These are phyloP conservation scores for Andricus grossulariae DNA, from an alignment of 1,140 invertebrate genomes.

Conservation along the genomic window DNA sequence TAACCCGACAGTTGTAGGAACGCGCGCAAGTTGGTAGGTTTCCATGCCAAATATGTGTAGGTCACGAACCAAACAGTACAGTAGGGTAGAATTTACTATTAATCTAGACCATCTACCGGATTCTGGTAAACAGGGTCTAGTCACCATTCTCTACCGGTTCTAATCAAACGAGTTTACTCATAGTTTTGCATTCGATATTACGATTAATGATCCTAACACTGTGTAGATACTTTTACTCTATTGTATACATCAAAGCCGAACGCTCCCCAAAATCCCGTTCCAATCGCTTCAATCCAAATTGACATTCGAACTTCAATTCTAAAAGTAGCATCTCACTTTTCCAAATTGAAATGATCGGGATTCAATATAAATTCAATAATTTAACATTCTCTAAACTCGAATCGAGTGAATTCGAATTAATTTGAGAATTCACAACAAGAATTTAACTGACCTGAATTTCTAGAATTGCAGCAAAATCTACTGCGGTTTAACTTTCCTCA, in stretches of 20 bases:
- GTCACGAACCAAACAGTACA: slow-evolving; percentile 62
- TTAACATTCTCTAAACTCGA: too few relatives aligned
- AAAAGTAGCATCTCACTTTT: slow-evolving; percentile 3
- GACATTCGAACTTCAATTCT: slow-evolving; percentile 37
- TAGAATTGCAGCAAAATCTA: too few relatives aligned
- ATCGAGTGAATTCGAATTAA: too few relatives aligned
- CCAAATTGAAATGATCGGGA: neutral
- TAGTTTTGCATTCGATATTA: slow-evolving; percentile 45
- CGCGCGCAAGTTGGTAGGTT: slow-evolving; percentile 66
- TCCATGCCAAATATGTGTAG: slow-evolving; percentile 73
- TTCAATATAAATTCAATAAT: neutral
- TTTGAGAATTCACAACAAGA: too few relatives aligned
- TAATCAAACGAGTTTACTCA: slow-evolving; percentile 38
- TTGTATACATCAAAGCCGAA: neutral
- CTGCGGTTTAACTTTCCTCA: too few relatives aligned
- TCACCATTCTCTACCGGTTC: slow-evolving; percentile 55
- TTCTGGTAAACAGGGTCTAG: slow-evolving; percentile 64
- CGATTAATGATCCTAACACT: slow-evolving; percentile 29
- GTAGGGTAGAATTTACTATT: slow-evolving; percentile 53
- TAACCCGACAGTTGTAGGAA: slow-evolving; percentile 39
- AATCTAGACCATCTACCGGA: slow-evolving; percentile 51
- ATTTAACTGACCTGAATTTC: too few relatives aligned
- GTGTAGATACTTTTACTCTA: slow-evolving; percentile 6
- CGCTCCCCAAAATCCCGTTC: slow-evolving; percentile 3
- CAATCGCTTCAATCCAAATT: slow-evolving; percentile 22